phyloP scores from a whole-genome alignment of 2,888 invertebrate genomes.

The Watsonalla binaria region DNA sequence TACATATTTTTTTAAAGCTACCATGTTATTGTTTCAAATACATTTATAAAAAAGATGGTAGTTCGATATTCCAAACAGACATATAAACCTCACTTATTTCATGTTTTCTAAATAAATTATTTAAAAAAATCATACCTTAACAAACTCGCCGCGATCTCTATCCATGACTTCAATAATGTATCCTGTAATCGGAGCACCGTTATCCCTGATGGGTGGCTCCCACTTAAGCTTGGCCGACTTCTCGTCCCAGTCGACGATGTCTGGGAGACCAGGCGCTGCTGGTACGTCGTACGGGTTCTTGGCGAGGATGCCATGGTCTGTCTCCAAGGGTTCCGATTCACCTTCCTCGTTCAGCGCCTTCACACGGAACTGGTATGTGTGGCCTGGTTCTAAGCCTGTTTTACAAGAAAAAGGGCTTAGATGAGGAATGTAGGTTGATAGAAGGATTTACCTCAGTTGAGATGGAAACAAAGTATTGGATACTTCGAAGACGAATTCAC shows the following conservation, averaged over 20 bases:
- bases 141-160: constrained; percentile 89
- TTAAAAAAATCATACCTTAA: constrained; percentile 74
- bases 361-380: constrained; percentile 98
- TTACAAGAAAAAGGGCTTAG: background rate
- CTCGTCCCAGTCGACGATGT: constrained; percentile 94
- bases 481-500: no score
- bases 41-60: no score
- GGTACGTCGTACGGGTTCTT: constrained; percentile 98
- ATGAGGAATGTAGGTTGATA: background rate
- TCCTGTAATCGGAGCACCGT: constrained; percentile 95
- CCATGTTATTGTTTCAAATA: no score
- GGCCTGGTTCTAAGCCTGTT: constrained; percentile 93
- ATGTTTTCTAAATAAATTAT: no score
- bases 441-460: no score
- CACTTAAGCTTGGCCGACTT: constrained; percentile 94
- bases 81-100: no score
- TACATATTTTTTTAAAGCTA: no score
- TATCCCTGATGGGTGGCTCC: constrained; percentile 93
- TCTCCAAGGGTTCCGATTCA: constrained; percentile 95
- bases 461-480: no score
- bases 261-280: constrained; percentile 92
- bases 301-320: constrained; percentile 92
- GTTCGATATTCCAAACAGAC: no score
- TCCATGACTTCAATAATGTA: constrained; percentile 96
- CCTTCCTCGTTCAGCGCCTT: constrained; percentile 98